Conservation (phyloP, 2,797 vertebrate genomes). For the Emys orbicularis region DNA sequence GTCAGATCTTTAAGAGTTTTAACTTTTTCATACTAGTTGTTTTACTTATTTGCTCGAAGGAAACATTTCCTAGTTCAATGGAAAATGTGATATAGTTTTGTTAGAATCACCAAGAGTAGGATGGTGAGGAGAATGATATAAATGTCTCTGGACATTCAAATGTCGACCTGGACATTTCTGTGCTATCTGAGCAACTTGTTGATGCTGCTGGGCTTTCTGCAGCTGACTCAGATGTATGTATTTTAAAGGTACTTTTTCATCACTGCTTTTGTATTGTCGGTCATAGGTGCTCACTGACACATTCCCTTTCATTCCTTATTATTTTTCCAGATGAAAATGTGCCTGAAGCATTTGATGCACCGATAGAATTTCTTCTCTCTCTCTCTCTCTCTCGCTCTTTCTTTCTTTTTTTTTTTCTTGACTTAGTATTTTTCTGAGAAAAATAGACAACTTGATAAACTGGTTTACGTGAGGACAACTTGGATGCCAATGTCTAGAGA, state of each 20-base stretch:
- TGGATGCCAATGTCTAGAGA: slow-evolving; percentile 47
- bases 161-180: slow-evolving; percentile 23
- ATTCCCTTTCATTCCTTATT: slow-evolving; percentile 78
- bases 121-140: background rate
- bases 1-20: background rate
- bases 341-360: slow-evolving; percentile 78
- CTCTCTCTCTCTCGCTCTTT: slow-evolving; percentile 50
- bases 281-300: slow-evolving; percentile 69
- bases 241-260: slow-evolving; percentile 56
- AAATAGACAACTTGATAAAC: slow-evolving; percentile 70
- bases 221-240: slow-evolving; percentile 15
- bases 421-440: slow-evolving; percentile 64
- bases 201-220: slow-evolving; percentile 36
- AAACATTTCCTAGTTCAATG: slow-evolving; percentile 54
- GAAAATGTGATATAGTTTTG: background rate
- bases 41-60: slow-evolving; percentile 57
- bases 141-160: slow-evolving; percentile 21
- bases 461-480: slow-evolving; percentile 72
- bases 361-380: slow-evolving; percentile 60
- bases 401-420: slow-evolving; percentile 60
- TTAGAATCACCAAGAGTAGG: background rate
- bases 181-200: slow-evolving; percentile 29
- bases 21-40: slow-evolving; percentile 36
- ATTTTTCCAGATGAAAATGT: slow-evolving; percentile 76
- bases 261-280: slow-evolving; percentile 61